Base-by-base conservation (phyloP, 1,140 invertebrate genomes). In the Nylanderia fulva region DNA sequence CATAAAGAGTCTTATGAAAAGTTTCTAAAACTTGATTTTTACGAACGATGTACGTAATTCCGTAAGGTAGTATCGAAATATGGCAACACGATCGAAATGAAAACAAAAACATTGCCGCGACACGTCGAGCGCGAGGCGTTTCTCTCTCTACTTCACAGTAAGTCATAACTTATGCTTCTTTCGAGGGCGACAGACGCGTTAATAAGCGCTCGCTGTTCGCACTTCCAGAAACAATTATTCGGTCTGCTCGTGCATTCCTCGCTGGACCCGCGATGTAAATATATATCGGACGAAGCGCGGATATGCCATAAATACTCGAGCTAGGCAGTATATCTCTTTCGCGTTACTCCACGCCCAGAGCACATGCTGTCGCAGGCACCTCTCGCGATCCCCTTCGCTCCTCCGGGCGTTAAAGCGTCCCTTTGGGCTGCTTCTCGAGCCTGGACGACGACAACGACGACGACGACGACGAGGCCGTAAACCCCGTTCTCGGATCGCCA, bases 241-340 rank as follows among this genome's bases (percentile, higher is more conserved):
- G 91, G 88, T 91, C 79, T 77, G 88, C 86, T 91, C 89, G 88
- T 86, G 91, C 91, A 94, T 94, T 92, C 93, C 92, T 87, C 74
- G 72, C 83, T 86, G 79, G 39, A 39, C 86, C 72, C n/a, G 74
- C 66, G 54, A 72, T 90, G 88, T 91, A 91, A 84, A 91, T 89
- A 88, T 88, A 89, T 90, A 92, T 92, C 83, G 89, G 90, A 91
- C 90, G 92, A 92, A 94, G 93, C 93, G 91, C 92, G 93, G 91
- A 94, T 94, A 94, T 92, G 92, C 93, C 94, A 93, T 94, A 94
- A 94, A 94, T 94, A 94, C 93, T 93, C 92, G 87, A 75, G 88
- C 90, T 88, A 93, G 87, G 92, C 93, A 92, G 93, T 94, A 94
- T 93, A 94, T 94, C 94, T 94, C 93, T 92, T 94, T 94, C 94